A percentile compares a stretch with the other conserved stretches of the same genome.
Conservation (phyloP, 1,140 invertebrate genomes). For the Calephelis virginiensis region DNA sequence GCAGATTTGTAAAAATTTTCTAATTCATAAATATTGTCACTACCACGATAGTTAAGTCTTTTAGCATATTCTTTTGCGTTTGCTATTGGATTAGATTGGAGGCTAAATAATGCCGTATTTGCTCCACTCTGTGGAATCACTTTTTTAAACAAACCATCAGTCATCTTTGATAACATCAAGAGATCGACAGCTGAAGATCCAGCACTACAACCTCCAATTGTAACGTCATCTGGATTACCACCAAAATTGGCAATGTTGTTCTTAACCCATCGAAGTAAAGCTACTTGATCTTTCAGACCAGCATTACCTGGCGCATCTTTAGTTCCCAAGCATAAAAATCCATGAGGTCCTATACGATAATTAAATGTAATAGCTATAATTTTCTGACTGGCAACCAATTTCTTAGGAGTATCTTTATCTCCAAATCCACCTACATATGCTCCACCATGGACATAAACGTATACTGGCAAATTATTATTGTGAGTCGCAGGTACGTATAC, state of each 20-base stretch:
- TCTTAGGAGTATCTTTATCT: not conserved
- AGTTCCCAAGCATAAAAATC: not conserved
- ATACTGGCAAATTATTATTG: not conserved
- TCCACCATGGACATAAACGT: not conserved
- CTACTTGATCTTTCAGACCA: too few relatives aligned
- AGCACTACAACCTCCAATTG: too few relatives aligned
- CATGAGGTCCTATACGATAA: not conserved
- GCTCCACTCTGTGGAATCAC: constrained; percentile 5
- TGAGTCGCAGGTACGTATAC: constrained; percentile 5
- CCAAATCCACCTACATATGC: constrained; percentile 1
- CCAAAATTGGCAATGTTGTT: too few relatives aligned
- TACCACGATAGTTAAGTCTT: too few relatives aligned
- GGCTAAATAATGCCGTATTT: not conserved
- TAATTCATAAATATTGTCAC: too few relatives aligned
- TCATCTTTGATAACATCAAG: not conserved
- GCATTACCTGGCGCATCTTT: not conserved
- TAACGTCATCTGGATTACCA: too few relatives aligned
- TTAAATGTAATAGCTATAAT: constrained; percentile 2
- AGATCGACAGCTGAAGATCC: not conserved
- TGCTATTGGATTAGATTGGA: not conserved
- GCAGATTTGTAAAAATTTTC: too few relatives aligned
- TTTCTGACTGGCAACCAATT: constrained; percentile 3
- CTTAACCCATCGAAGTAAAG: too few relatives aligned
- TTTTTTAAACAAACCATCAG: not conserved
- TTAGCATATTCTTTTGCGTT: constrained; percentile 4